Evolutionary conservation across 2,113 vertebrate genomes (phyloP), one percentile per base, ranked within the genome.

Genomic region (Chionomys nivalis): DNA sequence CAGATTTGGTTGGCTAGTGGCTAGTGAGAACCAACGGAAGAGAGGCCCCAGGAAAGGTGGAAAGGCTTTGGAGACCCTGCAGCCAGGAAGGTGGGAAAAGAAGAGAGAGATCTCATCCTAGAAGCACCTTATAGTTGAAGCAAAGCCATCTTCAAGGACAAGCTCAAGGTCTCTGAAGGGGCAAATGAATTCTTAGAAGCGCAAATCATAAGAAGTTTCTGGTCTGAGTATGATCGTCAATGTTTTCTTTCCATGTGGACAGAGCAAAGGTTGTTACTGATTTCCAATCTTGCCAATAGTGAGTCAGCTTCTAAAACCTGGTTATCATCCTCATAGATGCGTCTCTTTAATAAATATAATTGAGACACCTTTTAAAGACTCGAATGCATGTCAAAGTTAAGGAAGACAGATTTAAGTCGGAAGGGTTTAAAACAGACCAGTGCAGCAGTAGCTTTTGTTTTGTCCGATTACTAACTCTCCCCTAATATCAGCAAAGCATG

Each of bases 391-490:
- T 63, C 47, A 90, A 86, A 79, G 58, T 70, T 87, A 91, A 92
- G 47, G 72, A 52, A 19, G 58, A 66, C 9, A 65, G n/a, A 63
- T 75, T 87, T 76, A 89, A 86, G 8, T 52, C 16, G 88, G 61
- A 47, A 85, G 39, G 88, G 8, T 79, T 90, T 44, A 47, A 87
- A 87, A 33, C 88, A 5, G 24, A 87, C 0, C 33, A 72, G 11
- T 14, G 21, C 13, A 7, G 28, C 14, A 9, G 68, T 63, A 39
- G 82, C 8, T 88, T 44, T 55, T 52, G 8, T 92, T 90, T 88
- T 86, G 47, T 92, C 75, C 44, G 70, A 63, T 86, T 92, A 39
- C 81, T 90, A 91, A 73, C 36, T 77, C 86, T 85, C 90, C 94
- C 13, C 68, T 92, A 68, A 83, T 79, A 9, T 96, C 44, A 82